These are phyloP conservation scores for Lepidostoma basale DNA, from an alignment of 1,140 invertebrate species.

Conservation along the genomic window DNA sequence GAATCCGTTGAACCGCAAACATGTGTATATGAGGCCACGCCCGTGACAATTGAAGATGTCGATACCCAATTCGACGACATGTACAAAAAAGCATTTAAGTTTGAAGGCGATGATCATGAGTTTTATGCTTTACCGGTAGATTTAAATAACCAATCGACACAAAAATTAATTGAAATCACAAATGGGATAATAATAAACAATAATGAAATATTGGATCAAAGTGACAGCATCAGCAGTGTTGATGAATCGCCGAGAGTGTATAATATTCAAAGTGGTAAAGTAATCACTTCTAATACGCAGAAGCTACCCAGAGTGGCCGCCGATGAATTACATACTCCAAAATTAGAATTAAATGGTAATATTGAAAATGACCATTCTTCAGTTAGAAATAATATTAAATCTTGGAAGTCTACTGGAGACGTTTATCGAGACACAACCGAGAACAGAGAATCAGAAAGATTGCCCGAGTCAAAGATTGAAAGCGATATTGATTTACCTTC, in stretches of 20 bases:
- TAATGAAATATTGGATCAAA: conserved; percentile 49
- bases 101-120: conserved; percentile 24
- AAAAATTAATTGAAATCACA: conserved; percentile 25
- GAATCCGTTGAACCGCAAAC: conserved; percentile 1
- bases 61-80: conserved; percentile 42
- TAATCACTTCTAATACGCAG: conserved; percentile 44
- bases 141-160: conserved; percentile 24
- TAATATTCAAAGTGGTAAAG: conserved; percentile 58
- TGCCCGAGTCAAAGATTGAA: conserved; percentile 44
- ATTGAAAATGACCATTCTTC: neutral
- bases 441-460: conserved; percentile 6
- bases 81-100: conserved; percentile 36
- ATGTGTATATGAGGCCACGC: conserved; percentile 34
- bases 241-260: conserved; percentile 61
- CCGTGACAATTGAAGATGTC: conserved; percentile 31
- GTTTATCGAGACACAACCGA: conserved; percentile 19
- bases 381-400: conserved; percentile 26
- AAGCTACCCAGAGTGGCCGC: too few species aligned
- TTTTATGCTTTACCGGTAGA: conserved; percentile 20
- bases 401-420: conserved; percentile 32
- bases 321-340: neutral
- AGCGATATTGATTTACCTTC: conserved; percentile 52
- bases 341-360: neutral
- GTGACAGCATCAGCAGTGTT: conserved; percentile 53
- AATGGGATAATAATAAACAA: conserved; percentile 32